phyloP scores from a whole-genome alignment of 1,140 invertebrate species.

The Leptoteleia sp. region DNA sequence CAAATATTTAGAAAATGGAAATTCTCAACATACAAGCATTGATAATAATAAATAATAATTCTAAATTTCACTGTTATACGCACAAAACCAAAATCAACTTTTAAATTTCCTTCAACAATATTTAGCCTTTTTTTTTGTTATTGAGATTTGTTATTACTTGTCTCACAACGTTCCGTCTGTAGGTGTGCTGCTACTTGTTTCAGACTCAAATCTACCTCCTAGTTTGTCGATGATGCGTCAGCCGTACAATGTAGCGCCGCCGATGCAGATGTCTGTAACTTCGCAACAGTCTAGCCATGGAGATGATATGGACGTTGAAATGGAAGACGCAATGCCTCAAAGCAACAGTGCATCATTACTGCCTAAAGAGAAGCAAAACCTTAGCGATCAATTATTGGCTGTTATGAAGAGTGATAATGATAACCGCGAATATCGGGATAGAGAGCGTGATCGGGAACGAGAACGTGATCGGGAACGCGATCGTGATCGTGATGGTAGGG shows the following conservation, averaged over 20 bases:
- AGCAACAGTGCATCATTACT: constrained; percentile 59
- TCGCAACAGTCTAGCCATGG: constrained; percentile 69
- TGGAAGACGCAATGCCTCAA: constrained; percentile 82
- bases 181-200: constrained; percentile 79
- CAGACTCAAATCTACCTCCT: constrained; percentile 76
- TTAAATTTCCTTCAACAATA: too few species aligned
- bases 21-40: too few species aligned
- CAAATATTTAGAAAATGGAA: too few species aligned
- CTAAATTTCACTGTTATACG: too few species aligned
- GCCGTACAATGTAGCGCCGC: constrained; percentile 74
- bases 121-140: too few species aligned
- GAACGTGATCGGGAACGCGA: constrained; percentile 68
- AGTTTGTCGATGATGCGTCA: constrained; percentile 77
- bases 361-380: constrained; percentile 64
- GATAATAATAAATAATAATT: too few species aligned
- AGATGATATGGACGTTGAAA: constrained; percentile 85
- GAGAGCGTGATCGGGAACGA: constrained; percentile 53
- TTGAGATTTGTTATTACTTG: too few species aligned
- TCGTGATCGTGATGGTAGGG: constrained; percentile 70
- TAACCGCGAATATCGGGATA: constrained; percentile 68
- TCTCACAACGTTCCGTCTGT: constrained; percentile 78
- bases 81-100: too few species aligned
- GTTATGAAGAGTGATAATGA: constrained; percentile 77
- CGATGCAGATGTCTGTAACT: constrained; percentile 78
- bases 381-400: constrained; percentile 76